Evolutionary conservation across 2,113 vertebrate genomes (phyloP), one percentile per base, ranked within the genome.

Genomic region (Scalopus aquaticus): DNA sequence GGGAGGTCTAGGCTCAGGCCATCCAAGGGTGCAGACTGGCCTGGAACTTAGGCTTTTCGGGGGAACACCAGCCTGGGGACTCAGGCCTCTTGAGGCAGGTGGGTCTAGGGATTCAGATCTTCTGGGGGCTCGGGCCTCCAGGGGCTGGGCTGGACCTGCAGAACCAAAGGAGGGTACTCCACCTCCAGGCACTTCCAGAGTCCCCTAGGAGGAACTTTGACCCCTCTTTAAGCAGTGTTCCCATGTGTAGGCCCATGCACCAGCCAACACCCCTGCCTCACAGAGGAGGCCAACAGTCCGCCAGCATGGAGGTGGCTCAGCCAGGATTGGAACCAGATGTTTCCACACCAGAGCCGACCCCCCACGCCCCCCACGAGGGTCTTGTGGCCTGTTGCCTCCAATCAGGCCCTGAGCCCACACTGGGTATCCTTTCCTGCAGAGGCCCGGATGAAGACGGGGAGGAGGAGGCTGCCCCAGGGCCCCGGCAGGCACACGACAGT

Each of bases 401-500:
- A 12, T 19, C 17, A 0, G 35, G 28, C 26, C 44, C 70, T 93
- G 49, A 88, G 6, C 6, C 20, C 1, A 0, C 0, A 4, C 39
- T 0, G 1, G 4, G 5, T 81, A 62, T 39, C 64, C 82, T 88
- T 80, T 96, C 96, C 93, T 93, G 78, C 96, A 99, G 99, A 97
- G 98, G 97, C 79, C 97, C 98, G 3, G 99, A 99, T 6, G 99
- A 99, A 72, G 99, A 99, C 5, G 99, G 98, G 30, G 99, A 99
- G 93, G 99, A 99, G 96, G 99, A 99, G 70, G 94, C 99, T 24
- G 98, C 99, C 54, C 98, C 98, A 1, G 99, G 99, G 65, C 99
- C 98, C 0, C 98, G 99, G 88, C 99, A 99, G 88, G 99, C 99
- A 12, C 99, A 99, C 0, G 99, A 99, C 97, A 99, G 99, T 98